Base-by-base conservation (phyloP, 2,113 vertebrate genomes). In the Stigmatopora argus region DNA sequence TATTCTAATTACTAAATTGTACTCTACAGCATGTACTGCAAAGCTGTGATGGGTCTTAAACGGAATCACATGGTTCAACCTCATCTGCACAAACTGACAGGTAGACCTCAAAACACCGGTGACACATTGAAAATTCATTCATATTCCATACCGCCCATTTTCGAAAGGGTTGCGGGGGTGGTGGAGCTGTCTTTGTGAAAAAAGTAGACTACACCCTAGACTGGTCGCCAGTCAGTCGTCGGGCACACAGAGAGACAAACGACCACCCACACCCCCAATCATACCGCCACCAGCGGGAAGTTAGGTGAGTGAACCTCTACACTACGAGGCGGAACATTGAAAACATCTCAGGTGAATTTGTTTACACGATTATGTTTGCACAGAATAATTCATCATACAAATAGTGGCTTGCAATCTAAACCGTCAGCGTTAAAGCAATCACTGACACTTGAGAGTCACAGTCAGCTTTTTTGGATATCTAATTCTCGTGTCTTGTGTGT, bases 1-100 rank as follows among this genome's bases (percentile, higher is more conserved):
- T 88, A 90, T 85, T 85, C 79, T 78, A 85, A 70, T 60, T 21
- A 74, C 61, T 72, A 21, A 52, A 14, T 26, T n/a, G n/a, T 7
- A 7, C 34, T 19, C 12, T 9, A 52, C 19, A 7, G 26, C 9
- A 18, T 7, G 14, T 7, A 34, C 2, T 18, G 10, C 45, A 21
- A 10, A 21, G 51, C 23, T 57, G 23, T 57, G 10, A 53, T 6
- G 34, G n/a, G 11, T 52, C 31, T 57, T 5, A 52, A 21, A 52
- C 49, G 10, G n/a, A 18, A 52, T 52, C 52, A 15, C 12, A 1
- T 34, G 38, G 35, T 7, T 17, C 15, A 47, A 51, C 18, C 17
- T 51, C 19, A 17, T 8, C 5, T 51, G 48, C 47, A n/a, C 49
- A 51, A 51, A n/a, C 17, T 49, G 6, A 18, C 1, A 51, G 17